Base-by-base conservation (phyloP, 2,797 vertebrate genomes). In the Onychomys leucogaster region DNA sequence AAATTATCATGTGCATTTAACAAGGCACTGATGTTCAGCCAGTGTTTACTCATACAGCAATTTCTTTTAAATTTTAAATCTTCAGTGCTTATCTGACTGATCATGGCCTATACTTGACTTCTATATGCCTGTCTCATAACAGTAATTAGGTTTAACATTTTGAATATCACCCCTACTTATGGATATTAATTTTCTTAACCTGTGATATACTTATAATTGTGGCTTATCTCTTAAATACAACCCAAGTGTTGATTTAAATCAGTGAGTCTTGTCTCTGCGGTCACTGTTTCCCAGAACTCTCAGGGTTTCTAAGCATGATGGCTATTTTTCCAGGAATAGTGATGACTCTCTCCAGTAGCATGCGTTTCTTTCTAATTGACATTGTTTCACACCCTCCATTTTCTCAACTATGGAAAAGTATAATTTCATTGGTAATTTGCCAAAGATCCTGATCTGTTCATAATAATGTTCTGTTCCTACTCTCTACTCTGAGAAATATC, bases 361-460 rank as follows among this genome's bases (percentile, higher is more conserved):
- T 84, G 57, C 94, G 59, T 90, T 98, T 97, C 91, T 86, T 94
- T 97, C 27, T 43, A 89, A 93, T 94, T 97, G 95, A 96, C 97
- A 95, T 94, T 94, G 97, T 98, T 98, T 98, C 92, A 97, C 80
- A 97, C n/a, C n/a, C 71, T 97, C 91, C 27, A 27, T 98, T 98
- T 98, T 93, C 90, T 91, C 97, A 96, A 94, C 23, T 94, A 92
- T 69, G 95, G 76, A 96, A 97, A 98, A 98, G 89, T 95, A 52
- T 89, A 94, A 86, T 98, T 98, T 97, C 81, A 87, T 80, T 98
- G 96, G 93, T 95, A 94, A 37, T 97, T 97, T 98, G 96, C 97
- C 98, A 98, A 94, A 90, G 91, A 96, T 90, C 90, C 59, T 94
- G 59, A 87, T 96, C 95, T 96, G 90, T 97, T 97, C 89, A 73